A percentile compares a stretch with the other conserved stretches of the same genome.
Conservation (phyloP, 2,113 vertebrate species). For the Triplophysa dalaica region DNA sequence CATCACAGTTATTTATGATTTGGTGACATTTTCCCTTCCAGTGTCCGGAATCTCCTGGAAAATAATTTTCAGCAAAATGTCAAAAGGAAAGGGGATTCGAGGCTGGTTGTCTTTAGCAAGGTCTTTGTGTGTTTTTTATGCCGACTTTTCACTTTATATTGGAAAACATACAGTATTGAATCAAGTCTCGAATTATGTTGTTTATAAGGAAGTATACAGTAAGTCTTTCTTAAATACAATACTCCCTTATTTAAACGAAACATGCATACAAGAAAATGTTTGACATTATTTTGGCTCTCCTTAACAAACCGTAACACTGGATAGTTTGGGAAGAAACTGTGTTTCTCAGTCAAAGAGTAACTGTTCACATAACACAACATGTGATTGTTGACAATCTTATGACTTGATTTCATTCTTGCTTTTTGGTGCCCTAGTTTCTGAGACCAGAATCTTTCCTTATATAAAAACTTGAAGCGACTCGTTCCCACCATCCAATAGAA, state of each 20-base stretch:
- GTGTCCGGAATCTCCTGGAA: neutral
- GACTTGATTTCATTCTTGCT: neutral
- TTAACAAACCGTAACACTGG: too few species aligned
- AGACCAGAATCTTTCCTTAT: neutral
- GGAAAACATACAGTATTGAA: too few species aligned
- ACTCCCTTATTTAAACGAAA: neutral
- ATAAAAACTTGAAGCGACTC: neutral
- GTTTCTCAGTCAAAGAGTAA: neutral
- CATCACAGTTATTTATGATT: slow-evolving; percentile 16
- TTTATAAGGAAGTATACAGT: too few species aligned
- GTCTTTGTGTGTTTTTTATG: too few species aligned
- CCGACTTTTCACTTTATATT: too few species aligned
- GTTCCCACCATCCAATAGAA: neutral
- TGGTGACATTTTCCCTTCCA: slow-evolving; percentile 15
- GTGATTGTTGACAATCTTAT: slow-evolving; percentile 29
- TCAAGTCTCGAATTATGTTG: too few species aligned
- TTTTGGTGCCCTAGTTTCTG: slow-evolving; percentile 24
- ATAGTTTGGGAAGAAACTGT: neutral
- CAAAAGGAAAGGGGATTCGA: slow-evolving; percentile 2
- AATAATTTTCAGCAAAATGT: slow-evolving; percentile 6
- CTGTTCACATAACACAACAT: neutral
- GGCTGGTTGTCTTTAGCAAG: too few species aligned
- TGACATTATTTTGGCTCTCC: too few species aligned
- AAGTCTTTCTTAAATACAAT: too few species aligned
- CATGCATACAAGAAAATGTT: too few species aligned